phyloP scores from a whole-genome alignment of 2,888 invertebrate genomes.

The Polylopha cassiicola region DNA sequence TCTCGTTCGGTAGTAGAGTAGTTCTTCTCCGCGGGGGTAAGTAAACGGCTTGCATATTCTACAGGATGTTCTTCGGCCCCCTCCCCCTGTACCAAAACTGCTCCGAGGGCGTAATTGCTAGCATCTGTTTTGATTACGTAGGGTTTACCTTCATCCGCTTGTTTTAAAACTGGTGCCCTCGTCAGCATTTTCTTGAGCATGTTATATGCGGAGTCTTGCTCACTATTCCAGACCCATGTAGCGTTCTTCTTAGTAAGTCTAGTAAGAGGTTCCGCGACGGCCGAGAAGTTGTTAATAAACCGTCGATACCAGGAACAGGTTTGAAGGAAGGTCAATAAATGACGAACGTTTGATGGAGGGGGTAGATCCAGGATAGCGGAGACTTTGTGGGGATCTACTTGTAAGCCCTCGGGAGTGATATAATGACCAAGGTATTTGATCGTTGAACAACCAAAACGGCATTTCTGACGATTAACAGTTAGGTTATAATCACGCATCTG shows the following conservation, averaged over 20 bases:
- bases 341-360: constrained; percentile 28
- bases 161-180: constrained; percentile 22
- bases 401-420: constrained; percentile 23
- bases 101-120: constrained; percentile 33
- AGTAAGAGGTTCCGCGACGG: constrained; percentile 1
- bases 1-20: constrained; percentile 47
- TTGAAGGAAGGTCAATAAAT: constrained; percentile 1
- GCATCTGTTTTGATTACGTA: constrained; percentile 32
- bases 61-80: constrained; percentile 26
- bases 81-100: constrained; percentile 33
- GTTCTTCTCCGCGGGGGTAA: constrained; percentile 34
- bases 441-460: constrained; percentile 20
- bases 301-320: constrained; percentile 6
- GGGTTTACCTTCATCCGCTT: constrained; percentile 22
- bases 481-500: constrained; percentile 25
- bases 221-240: not conserved
- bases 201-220: constrained; percentile 3
- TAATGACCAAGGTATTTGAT: constrained; percentile 24
- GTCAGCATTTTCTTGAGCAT: not conserved
- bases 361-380: constrained; percentile 28
- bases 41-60: constrained; percentile 31
- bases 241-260: not conserved
- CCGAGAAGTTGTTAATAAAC: not conserved
- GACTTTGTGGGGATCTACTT: constrained; percentile 28
- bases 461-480: constrained; percentile 27